Conservation (phyloP, 2,888 invertebrate genomes). For the Mythimna albipuncta region DNA sequence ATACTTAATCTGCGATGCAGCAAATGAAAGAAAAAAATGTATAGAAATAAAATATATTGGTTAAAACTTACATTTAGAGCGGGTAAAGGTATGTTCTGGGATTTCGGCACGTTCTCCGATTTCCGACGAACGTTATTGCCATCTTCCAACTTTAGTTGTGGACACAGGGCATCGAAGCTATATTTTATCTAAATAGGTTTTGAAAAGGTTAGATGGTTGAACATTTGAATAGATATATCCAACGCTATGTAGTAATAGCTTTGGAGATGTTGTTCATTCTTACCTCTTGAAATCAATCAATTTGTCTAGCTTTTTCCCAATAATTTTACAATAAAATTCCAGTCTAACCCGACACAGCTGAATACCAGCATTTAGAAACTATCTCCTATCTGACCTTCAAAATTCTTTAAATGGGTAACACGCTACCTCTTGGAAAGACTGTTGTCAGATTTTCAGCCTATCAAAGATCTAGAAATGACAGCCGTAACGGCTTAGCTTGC, state of each 20-base stretch:
- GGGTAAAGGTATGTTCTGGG: constrained; percentile 93
- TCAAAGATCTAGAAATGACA: too few species aligned
- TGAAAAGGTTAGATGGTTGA: constrained; percentile 38
- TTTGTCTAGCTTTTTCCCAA: too few species aligned
- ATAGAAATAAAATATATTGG: constrained; percentile 28
- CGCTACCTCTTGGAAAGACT: too few species aligned
- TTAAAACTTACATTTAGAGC: constrained; percentile 93
- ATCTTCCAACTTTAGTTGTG: constrained; percentile 92
- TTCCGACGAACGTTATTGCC: constrained; percentile 85
- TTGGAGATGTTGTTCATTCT: neutral
- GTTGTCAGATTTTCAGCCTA: too few species aligned
- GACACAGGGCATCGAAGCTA: constrained; percentile 93
- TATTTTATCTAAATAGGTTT: constrained; percentile 92
- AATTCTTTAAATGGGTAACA: too few species aligned
- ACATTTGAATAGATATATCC: neutral
- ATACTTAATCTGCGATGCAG: constrained; percentile 92
- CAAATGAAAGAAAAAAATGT: constrained; percentile 69
- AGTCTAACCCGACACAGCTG: too few species aligned
- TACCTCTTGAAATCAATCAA: constrained; percentile 2
- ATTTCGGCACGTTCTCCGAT: constrained; percentile 88
- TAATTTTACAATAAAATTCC: too few species aligned
- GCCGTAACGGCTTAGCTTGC: too few species aligned
- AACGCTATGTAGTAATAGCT: neutral
- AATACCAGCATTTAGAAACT: too few species aligned
- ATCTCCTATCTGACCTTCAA: too few species aligned